Conservation (phyloP, 2,113 vertebrate species). For the Haemorhous mexicanus region DNA sequence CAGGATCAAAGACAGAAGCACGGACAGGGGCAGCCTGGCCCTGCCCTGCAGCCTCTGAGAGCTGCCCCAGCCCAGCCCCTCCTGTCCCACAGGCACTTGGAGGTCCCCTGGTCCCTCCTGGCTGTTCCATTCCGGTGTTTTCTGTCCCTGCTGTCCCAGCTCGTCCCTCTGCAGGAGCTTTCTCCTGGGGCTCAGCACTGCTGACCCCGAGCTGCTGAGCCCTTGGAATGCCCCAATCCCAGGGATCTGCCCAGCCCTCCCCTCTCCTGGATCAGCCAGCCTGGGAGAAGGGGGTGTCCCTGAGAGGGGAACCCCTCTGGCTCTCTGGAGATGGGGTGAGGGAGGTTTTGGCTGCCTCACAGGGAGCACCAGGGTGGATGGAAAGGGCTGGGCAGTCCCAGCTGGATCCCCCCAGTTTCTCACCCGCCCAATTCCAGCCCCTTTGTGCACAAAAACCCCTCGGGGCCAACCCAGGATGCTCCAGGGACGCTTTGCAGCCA, state of each 20-base stretch:
- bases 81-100: neutral
- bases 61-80: neutral
- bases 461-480: neutral
- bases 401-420: neutral
- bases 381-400: neutral
- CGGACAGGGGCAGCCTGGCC: neutral
- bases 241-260: neutral
- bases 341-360: neutral
- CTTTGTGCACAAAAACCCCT: neutral
- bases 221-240: neutral
- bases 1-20: no score
- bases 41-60: neutral
- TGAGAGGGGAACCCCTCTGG: neutral
- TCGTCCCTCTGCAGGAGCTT: neutral
- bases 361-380: neutral
- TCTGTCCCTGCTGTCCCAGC: neutral
- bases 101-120: neutral
- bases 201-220: neutral
- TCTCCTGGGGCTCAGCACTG: neutral
- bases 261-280: neutral
- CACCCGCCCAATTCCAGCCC: neutral
- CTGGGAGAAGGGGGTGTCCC: neutral
- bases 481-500: neutral
- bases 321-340: rapidly evolving
- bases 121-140: neutral